Conservation (phyloP, 2,888 invertebrate species). For the Eilema caniola region DNA sequence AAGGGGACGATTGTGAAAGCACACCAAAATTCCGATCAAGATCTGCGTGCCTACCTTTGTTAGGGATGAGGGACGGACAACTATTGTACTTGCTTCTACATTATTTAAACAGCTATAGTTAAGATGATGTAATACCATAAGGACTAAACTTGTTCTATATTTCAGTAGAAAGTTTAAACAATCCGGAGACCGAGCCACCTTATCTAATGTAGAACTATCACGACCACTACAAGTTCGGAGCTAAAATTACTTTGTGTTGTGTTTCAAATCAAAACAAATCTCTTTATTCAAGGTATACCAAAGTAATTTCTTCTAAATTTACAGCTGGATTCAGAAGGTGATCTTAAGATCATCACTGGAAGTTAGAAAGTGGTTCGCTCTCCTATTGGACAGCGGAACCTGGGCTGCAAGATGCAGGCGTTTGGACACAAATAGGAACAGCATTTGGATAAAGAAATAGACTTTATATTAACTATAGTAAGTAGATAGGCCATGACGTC, state of each 20-base stretch:
- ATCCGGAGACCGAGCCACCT: not conserved
- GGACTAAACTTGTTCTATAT: not conserved
- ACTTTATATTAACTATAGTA: too few species aligned
- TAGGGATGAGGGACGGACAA: not conserved
- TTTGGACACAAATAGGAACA: too few species aligned
- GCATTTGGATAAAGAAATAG: too few species aligned
- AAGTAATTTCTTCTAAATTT: too few species aligned
- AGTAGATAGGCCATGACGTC: too few species aligned
- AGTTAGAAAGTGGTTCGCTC: too few species aligned
- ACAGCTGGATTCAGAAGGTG: too few species aligned
- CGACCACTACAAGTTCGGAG: not conserved
- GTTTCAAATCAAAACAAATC: too few species aligned
- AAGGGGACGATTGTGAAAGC: not conserved
- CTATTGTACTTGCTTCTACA: slow-evolving; percentile 1
- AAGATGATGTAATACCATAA: not conserved
- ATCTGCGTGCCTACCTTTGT: slow-evolving; percentile 4
- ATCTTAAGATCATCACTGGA: too few species aligned
- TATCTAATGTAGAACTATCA: not conserved
- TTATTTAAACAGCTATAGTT: not conserved
- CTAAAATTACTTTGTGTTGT: not conserved
- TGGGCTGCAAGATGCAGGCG: too few species aligned
- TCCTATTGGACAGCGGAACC: too few species aligned
- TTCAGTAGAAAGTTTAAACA: not conserved
- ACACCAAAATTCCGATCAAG: slow-evolving; percentile 10
- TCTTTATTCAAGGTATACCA: too few species aligned